These are phyloP conservation scores for Oenanthe melanoleuca DNA, from an alignment of 2,113 vertebrate genomes.

Conservation along the genomic window DNA sequence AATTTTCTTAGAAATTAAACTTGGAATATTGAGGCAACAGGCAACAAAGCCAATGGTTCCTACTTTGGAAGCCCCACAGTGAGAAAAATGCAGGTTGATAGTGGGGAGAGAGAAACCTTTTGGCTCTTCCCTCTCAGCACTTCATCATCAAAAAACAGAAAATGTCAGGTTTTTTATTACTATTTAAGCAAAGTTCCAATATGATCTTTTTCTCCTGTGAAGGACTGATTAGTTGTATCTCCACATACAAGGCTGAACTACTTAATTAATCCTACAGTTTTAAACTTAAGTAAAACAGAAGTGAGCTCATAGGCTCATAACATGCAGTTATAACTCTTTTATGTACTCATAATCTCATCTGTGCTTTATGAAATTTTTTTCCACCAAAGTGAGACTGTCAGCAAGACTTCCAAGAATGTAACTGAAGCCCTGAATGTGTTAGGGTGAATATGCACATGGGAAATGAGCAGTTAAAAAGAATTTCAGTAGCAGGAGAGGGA, in stretches of 20 bases:
- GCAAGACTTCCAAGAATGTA: background rate
- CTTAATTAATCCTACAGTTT: background rate
- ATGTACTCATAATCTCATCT: background rate
- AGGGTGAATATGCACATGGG: background rate
- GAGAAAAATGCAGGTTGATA: background rate
- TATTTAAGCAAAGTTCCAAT: background rate
- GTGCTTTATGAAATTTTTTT: background rate
- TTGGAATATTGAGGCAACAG: background rate
- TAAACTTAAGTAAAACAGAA: background rate
- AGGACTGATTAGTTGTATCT: background rate
- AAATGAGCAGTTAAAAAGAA: background rate
- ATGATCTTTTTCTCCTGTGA: background rate
- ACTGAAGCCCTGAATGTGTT: background rate
- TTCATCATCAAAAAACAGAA: background rate
- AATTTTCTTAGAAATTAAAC: background rate
- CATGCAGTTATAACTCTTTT: background rate
- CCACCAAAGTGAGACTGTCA: background rate
- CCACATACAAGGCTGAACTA: background rate
- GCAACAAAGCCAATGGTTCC: background rate
- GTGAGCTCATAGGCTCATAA: background rate
- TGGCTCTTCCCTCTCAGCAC: background rate
- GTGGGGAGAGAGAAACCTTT: background rate
- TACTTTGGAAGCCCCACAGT: background rate
- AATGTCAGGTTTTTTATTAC: background rate
- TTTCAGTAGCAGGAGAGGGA: background rate